Evolutionary conservation across 92 coral and sea anemone genomes (phyloP), one percentile per base, ranked within the genome.

Genomic region (Montipora capitata): DNA sequence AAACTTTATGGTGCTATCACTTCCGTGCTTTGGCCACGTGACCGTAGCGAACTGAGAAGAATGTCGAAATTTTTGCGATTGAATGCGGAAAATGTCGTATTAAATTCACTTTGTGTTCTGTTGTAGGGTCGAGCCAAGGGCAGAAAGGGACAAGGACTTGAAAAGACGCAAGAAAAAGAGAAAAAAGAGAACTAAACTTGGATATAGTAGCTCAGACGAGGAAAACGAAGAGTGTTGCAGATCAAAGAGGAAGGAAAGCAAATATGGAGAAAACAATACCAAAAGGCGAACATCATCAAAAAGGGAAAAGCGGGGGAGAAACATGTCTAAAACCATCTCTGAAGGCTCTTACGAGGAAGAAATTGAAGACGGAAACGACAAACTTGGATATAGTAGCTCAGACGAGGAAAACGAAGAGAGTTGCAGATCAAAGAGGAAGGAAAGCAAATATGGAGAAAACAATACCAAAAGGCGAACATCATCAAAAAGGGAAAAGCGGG

Each of bases 81-180:
- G 35, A 27, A 27, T 27, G 35, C 35, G 35, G 35, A 27, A 27
- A 27, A 27, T 27, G 35, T 27, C 35, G 35, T 10, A 48, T 35
- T 16, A 15, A 68, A 14, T 4, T 35, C 8, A 10, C 8, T 45
- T 61, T 38, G 62, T n/a, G 17, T 40, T 59, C 4, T 38, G 20
- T 77, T 71, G 44, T 8, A 72, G 85, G 9, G 4, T 43, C 14
- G 61, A 73, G 7, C 59, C 79, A 5, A 73, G 56, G 17, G 35
- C 58, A 59, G 74, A 73, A 20, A 72, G 54, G 8, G 43, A 40
- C 17, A 83, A 83, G 62, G n/a, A 18, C 44, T 43, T 15, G 48
- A 83, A 83, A 61, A 10, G 70, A 41, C 58, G 51, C 40, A 71
- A 73, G 42, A 62, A 18, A 8, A 49, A 45, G 77, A 51, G 77